Base-by-base conservation (phyloP, 92 coral and sea anemone species). In the Metridium senile region DNA sequence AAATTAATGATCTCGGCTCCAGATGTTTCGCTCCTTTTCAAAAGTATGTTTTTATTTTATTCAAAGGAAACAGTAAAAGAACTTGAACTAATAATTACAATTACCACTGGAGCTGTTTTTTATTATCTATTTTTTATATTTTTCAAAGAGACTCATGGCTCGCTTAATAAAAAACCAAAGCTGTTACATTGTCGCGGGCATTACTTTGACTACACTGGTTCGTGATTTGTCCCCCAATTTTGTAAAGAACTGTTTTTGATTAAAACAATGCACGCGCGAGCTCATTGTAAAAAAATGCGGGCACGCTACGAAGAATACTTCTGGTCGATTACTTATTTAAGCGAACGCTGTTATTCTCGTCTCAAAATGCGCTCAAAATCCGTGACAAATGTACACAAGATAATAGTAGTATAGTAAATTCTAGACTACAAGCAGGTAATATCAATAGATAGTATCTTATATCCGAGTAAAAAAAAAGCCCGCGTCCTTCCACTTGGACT, bases 1-100 rank as follows among this genome's bases (percentile, higher is more conserved):
- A 89, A 89, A 89, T 89, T 82, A 86, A 89, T 80, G 85, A 74
- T 69, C 71, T 46, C 64, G 49, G 71, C 25, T 75, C 78, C 94
- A 89, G 88, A 85, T 92, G 93, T 78, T 84, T 74, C 68, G 47
- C 56, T 33, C 58, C 35, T 76, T 43, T 47, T 26, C 26, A 26
- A 54, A 39, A 31, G 28, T 17, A 43, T 39, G 63, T 39, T 33
- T 69, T 32, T 47, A n/a, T 20, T 65, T 64, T 34, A 28, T 47
- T 29, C 49, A 62, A 35, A 46, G 68, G 62, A 74, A 59, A n/a
- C 59, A 54, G 59, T 20, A 70, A 45, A 49, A 63, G 58, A 61
- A 75, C 26, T 26, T 29, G 0, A 9, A 30, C 9, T 46, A 23
- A 23, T 34, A 75, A 62, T 75, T 31, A 19, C 3, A 64, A 25